phyloP scores from a whole-genome alignment of 2,888 invertebrate genomes.

The Mythimna ferrago region DNA sequence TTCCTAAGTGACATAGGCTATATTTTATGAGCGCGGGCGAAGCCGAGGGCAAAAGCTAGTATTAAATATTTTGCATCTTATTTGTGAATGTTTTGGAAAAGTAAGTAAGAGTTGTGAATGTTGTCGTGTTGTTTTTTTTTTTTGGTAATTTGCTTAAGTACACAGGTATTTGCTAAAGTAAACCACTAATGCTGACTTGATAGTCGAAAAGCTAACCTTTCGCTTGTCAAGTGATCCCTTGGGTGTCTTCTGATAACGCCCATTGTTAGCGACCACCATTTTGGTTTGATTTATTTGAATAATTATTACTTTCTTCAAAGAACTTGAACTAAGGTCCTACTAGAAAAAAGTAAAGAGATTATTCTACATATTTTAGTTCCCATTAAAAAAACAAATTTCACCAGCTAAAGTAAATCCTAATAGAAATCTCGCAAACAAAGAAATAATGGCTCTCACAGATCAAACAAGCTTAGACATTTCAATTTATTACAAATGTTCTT shows the following conservation, averaged over 20 bases:
- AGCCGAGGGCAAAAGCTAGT: too few species aligned
- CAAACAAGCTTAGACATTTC: conserved; percentile 41
- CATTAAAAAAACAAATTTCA: conserved; percentile 8
- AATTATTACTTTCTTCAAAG: background rate
- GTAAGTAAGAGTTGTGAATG: background rate
- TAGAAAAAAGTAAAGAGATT: background rate
- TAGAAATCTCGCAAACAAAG: conserved; percentile 3
- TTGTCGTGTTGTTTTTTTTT: background rate
- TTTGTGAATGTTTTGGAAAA: conserved; percentile 19
- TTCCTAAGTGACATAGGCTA: too few species aligned
- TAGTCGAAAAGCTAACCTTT: too few species aligned
- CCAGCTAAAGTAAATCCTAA: conserved; percentile 11
- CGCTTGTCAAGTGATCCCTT: too few species aligned
- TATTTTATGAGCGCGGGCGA: too few species aligned
- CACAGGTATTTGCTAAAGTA: too few species aligned
- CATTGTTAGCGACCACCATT: too few species aligned
- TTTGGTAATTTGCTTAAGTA: too few species aligned
- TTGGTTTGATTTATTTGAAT: too few species aligned
- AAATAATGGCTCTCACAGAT: conserved; percentile 30
- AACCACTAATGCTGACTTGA: too few species aligned
- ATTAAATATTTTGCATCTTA: background rate
- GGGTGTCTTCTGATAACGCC: too few species aligned
- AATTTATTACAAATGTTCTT: conserved; percentile 29
- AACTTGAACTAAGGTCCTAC: background rate
- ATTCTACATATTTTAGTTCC: background rate